Evolutionary conservation across 2,888 invertebrate genomes (phyloP).

Genomic region (Conus canariensis): DNA sequence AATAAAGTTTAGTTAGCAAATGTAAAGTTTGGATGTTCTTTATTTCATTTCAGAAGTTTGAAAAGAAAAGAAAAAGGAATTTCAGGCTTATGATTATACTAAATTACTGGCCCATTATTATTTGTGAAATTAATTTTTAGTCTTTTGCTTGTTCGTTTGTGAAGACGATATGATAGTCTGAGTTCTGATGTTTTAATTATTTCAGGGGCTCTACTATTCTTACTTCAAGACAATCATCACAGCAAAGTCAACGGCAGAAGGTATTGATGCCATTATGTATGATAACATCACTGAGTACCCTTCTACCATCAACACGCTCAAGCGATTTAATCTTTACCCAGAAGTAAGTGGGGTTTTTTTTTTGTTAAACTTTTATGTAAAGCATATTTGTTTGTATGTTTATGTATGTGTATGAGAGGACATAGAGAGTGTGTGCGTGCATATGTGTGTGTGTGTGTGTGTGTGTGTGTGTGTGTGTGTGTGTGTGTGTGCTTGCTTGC

Average conservation of each 20-base stretch:
- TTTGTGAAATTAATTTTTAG: too few species aligned
- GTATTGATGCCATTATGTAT: constrained; percentile 83
- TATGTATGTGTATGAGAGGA: neutral
- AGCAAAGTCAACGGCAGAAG: constrained; percentile 83
- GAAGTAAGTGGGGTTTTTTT: constrained; percentile 83
- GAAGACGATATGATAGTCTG: too few species aligned
- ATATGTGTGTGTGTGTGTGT: too few species aligned
- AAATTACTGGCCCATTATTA: too few species aligned
- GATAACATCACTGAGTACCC: constrained; percentile 91
- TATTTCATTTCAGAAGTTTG: too few species aligned
- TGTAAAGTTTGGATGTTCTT: too few species aligned
- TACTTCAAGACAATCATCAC: constrained; percentile 91
- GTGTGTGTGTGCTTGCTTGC: neutral
- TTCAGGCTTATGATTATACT: too few species aligned
- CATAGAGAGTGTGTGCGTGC: neutral
- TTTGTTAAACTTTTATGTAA: neutral
- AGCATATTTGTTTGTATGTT: neutral
- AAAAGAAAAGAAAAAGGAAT: too few species aligned
- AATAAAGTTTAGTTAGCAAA: too few species aligned
- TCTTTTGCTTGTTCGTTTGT: too few species aligned
- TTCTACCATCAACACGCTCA: constrained; percentile 88
- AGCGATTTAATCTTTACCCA: constrained; percentile 90
- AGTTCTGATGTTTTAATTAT: neutral
- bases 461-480: neutral
- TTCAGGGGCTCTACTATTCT: constrained; percentile 89